Evolutionary conservation across 2,113 vertebrate genomes (phyloP), one percentile per base, ranked within the genome.

Genomic region (Cromileptes altivelis): DNA sequence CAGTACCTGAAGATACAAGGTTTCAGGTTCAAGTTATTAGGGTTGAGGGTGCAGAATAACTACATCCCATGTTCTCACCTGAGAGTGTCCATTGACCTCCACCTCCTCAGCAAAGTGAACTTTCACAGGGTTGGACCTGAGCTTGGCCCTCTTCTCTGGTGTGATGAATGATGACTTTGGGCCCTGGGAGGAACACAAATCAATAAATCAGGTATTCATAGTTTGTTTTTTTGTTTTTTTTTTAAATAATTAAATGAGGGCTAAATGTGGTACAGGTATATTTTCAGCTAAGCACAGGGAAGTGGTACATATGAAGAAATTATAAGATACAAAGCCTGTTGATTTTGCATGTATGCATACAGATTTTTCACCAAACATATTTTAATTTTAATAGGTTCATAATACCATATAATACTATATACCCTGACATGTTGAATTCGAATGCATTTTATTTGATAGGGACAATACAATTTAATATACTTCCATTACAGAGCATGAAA

Each of bases 91-190:
- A 1, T 98, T 99, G 92, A 99, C 96, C n/a, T 97, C 96, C 74
- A 99, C 97, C 81, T 99, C 98, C 88, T 99, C 97, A 1, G 98
- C 97, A 18, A 99, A 99, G 53, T 94, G 97, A 67, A 99, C 98
- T 89, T 99, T 99, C 33, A 99, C 97, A 0, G 98, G 98, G 89
- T 99, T 99, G 62, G 96, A 97, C 86, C 96, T 96, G 62, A 99
- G 95, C 86, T 97, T 96, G 33, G 98, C 98, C 84, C 97, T 95
- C 93, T 99, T 99, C 94, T 99, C 98, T 1, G 96, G 98, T 0
- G 98, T 99, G 80, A 99, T 96, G 91, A 99, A 99, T 0, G 98
- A 99, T 0, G 98, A 99, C 84, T 99, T 99, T 12, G 97, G 98
- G 33, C 98, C 97, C 98, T 99, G 91, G 0, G 23, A 75, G 18